These are phyloP conservation scores for Augiades crinisus DNA, from an alignment of 2,888 invertebrate genomes.

Conservation along the genomic window DNA sequence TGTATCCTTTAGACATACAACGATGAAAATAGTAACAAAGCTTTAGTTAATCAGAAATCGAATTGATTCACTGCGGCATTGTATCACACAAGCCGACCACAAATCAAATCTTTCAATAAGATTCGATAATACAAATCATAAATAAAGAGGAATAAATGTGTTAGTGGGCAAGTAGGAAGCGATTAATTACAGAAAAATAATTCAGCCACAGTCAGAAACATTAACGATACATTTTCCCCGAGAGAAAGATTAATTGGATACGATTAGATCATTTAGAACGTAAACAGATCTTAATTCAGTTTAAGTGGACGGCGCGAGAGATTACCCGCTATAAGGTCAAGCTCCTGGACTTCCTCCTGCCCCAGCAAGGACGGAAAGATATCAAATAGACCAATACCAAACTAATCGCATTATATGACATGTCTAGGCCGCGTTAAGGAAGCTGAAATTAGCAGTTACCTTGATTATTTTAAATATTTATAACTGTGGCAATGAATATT, in stretches of 20 bases:
- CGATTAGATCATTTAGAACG: constrained; percentile 23
- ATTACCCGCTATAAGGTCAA: constrained; percentile 13
- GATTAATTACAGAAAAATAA: constrained; percentile 19
- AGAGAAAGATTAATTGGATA: constrained; percentile 8
- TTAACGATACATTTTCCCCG: constrained; percentile 15
- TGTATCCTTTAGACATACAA: no score
- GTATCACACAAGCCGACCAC: background rate
- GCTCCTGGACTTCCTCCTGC: constrained; percentile 23
- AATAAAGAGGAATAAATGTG: constrained; percentile 1
- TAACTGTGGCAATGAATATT: constrained; percentile 46
- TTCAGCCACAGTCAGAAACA: constrained; percentile 5
- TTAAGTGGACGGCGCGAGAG: constrained; percentile 36
- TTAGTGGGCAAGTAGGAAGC: constrained; percentile 19
- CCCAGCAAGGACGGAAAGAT: constrained; percentile 32
- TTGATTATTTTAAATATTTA: constrained; percentile 58
- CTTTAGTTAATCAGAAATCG: no score
- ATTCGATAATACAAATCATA: background rate
- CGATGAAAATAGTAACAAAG: no score
- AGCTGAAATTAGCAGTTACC: constrained; percentile 50
- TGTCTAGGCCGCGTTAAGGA: constrained; percentile 58
- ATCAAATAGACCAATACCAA: constrained; percentile 45
- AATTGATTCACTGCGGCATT: no score
- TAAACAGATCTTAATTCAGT: constrained; percentile 34
- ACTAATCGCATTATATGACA: constrained; percentile 49
- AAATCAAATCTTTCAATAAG: no score